Conservation (phyloP, 2,797 vertebrate species). For the Enteromius thamalakanensis region DNA sequence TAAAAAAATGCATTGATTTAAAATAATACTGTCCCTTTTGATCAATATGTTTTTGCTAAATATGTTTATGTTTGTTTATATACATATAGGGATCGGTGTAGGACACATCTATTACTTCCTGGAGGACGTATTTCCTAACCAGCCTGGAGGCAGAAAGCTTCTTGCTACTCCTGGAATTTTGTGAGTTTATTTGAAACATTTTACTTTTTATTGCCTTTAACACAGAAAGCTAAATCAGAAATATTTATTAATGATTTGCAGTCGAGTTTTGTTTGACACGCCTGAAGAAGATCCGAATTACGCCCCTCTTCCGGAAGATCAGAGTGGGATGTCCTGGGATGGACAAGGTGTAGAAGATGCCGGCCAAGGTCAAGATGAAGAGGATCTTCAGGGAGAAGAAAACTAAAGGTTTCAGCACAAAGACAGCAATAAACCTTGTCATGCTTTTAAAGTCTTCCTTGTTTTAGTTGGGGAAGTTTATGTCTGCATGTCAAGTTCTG, state of each 20-base stretch:
- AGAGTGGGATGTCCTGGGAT: slow-evolving; percentile 21
- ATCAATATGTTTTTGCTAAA: background rate
- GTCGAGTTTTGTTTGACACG: slow-evolving; percentile 94
- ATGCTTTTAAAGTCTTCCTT: background rate
- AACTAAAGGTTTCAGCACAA: slow-evolving; percentile 8
- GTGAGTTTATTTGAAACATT: slow-evolving; percentile 73
- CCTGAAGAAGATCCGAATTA: slow-evolving; percentile 94
- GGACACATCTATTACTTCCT: slow-evolving; percentile 98
- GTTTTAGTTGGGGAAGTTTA: background rate
- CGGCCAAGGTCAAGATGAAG: slow-evolving; percentile 16
- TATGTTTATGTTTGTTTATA: background rate
- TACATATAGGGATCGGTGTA: slow-evolving; percentile 88
- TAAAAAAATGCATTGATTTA: background rate
- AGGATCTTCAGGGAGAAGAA: slow-evolving; percentile 25
- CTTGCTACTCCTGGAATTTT: slow-evolving; percentile 91
- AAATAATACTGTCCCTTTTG: background rate
- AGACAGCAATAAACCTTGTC: background rate
- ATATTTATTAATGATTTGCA: slow-evolving; percentile 61
- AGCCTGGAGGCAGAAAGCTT: slow-evolving; percentile 93
- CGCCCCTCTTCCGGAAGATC: slow-evolving; percentile 92
- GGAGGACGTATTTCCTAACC: slow-evolving; percentile 97
- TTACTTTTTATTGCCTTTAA: background rate
- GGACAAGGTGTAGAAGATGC: slow-evolving; percentile 14
- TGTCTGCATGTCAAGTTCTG: background rate
- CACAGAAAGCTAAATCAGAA: background rate